phyloP scores from a whole-genome alignment of 1,140 invertebrate genomes.

The Apis laboriosa region DNA sequence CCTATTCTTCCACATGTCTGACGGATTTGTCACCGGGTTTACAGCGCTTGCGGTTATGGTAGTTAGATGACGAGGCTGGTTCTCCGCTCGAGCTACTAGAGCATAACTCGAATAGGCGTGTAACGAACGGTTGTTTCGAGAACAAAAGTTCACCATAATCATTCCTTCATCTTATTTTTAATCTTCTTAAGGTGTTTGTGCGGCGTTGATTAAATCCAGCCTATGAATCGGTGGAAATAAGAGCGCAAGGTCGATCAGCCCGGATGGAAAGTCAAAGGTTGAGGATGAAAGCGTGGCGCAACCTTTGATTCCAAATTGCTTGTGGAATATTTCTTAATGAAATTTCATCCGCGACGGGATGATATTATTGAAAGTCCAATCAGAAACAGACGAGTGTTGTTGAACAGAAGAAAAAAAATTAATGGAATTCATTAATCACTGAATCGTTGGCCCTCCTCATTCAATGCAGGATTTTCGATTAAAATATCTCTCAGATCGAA shows the following conservation, averaged over 20 bases:
- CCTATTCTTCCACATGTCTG: slow-evolving; percentile 8
- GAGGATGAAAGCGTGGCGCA: slow-evolving; percentile 1
- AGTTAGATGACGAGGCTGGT: slow-evolving; percentile 32
- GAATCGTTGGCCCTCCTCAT: not conserved
- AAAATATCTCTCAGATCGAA: not conserved
- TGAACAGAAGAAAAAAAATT: not conserved
- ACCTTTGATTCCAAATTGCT: not conserved
- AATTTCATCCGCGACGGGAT: slow-evolving; percentile 10
- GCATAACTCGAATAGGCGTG: not conserved
- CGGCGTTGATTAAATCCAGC: not conserved
- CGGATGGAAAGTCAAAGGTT: not conserved
- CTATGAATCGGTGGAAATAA: slow-evolving; percentile 6
- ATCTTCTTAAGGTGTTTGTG: not conserved
- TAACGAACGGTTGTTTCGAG: not conserved
- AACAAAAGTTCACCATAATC: not conserved
- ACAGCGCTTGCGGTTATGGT: slow-evolving; percentile 4
- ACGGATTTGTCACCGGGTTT: slow-evolving; percentile 10
- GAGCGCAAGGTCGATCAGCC: not conserved
- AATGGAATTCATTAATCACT: not conserved
- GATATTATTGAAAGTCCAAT: slow-evolving; percentile 14
- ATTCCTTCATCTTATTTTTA: not conserved
- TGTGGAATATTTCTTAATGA: not conserved
- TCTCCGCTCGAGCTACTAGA: not conserved
- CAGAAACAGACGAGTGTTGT: not conserved
- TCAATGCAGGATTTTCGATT: not conserved